phyloP scores from a whole-genome alignment of 2,888 invertebrate genomes.

The Eupsilia transversa region DNA sequence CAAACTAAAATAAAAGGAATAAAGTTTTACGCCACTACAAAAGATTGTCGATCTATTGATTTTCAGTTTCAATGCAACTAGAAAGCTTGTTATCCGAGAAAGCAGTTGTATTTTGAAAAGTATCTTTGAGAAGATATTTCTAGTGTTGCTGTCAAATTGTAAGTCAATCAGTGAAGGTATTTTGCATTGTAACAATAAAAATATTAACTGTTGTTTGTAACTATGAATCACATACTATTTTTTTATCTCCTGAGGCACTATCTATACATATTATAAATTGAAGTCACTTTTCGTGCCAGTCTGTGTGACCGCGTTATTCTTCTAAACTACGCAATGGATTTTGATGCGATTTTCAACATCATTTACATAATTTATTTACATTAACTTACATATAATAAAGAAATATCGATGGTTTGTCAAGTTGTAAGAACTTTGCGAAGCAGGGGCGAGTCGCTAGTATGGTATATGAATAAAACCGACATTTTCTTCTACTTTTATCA shows the following conservation, averaged over 20 bases:
- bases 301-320: no score
- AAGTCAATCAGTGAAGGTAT: neutral
- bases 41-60: slow-evolving; percentile 49
- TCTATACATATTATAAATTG: no score
- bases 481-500: neutral
- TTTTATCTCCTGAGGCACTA: neutral
- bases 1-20: slow-evolving; percentile 30
- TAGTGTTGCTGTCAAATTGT: neutral
- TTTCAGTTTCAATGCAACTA: slow-evolving; percentile 27
- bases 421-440: neutral
- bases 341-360: neutral
- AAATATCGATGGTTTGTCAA: neutral
- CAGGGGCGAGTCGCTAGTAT: neutral
- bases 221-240: neutral
- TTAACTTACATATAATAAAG: no score
- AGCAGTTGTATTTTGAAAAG: slow-evolving; percentile 4
- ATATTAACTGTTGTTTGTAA: neutral
- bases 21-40: slow-evolving; percentile 40
- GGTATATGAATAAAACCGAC: no score
- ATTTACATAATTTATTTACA: neutral
- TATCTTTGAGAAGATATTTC: slow-evolving; percentile 9
- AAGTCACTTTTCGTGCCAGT: neutral
- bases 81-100: slow-evolving; percentile 25
- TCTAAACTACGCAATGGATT: no score
- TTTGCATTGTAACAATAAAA: neutral